Evolutionary conservation across 2,113 vertebrate species (phyloP).

Genomic region (Myiagra hebetior): DNA sequence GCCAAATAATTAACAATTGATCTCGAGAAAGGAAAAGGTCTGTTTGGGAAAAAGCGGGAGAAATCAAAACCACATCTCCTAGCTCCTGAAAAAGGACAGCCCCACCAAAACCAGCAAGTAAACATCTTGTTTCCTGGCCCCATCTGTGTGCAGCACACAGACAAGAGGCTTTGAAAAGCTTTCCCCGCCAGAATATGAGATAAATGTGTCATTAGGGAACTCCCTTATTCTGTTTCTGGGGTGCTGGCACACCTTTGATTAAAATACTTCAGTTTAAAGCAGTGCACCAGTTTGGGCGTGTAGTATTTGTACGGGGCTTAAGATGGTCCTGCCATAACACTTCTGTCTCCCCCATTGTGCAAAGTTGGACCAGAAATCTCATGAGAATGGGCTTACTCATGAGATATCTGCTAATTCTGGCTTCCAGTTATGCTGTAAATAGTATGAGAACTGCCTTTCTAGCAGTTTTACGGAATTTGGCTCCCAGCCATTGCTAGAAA

Average conservation of each 20-base stretch:
- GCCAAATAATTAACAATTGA: not conserved
- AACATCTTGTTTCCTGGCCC: not conserved
- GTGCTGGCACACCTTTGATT: constrained; percentile 8
- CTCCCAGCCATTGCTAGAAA: constrained; percentile 26
- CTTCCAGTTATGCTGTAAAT: constrained; percentile 44
- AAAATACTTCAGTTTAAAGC: not conserved
- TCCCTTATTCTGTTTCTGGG: not conserved
- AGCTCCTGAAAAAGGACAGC: not conserved
- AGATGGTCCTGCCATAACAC: not conserved
- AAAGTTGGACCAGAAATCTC: constrained; percentile 5
- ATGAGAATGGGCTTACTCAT: constrained; percentile 51
- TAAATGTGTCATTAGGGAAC: not conserved
- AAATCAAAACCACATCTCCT: not conserved
- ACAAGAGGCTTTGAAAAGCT: not conserved
- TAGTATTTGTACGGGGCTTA: not conserved
- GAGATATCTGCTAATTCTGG: constrained; percentile 33
- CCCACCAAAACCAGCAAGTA: not conserved
- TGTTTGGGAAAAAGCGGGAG: not conserved
- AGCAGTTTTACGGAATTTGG: constrained; percentile 55
- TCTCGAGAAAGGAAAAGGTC: not conserved
- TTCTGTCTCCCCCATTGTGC: not conserved
- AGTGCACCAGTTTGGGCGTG: not conserved
- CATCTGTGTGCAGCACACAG: not conserved
- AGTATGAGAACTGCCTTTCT: constrained; percentile 51
- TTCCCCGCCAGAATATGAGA: not conserved